Evolutionary conservation across 2,888 invertebrate species (phyloP), one percentile per base, ranked within the genome.

Genomic region (Carabus problematicus): DNA sequence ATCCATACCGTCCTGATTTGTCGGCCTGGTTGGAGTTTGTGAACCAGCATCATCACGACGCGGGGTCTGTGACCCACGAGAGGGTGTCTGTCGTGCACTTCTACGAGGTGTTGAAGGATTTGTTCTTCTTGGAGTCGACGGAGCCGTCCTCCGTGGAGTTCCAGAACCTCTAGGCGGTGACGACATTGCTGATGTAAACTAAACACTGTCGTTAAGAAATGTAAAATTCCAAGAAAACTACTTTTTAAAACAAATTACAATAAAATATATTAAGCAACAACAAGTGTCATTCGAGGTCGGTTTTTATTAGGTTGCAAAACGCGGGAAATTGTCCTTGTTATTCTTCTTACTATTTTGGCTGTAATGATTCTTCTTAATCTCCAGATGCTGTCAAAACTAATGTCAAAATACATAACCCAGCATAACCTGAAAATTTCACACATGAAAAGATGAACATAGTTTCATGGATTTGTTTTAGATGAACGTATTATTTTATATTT

Each of bases 1-100:
- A 4, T 73, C 74, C 3, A 74, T 71, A 67, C 73, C 73, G 54
- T 75, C 74, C n/a, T 58, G 71, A 40, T 41, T 29, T 8, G 69
- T 64, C 64, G 60, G 59, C 8, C 70, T 69, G 9, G 42, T 19
- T 41, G 61, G 40, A 39, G 56, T 56, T 9, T 39, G 56, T 49
- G 63, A 58, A 8, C 63, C 71, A 42, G 63, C 47, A 40, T 62
- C 66, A 56, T 58, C 39, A 14, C 66, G 64, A 42, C 70, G 54
- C 8, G 70, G 71, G 14, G 71, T 70, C 59, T 59, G 64, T 3
- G 68, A 9, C 11, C 70, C 67, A n/a, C 64, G 62, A 14, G 63
- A 16, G 12, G 63, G 63, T 4, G 49, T 63, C 42, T 11, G 29
- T 11, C 67, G 58, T 2, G 41, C 39, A 18, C 55, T 67, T 29